Base-by-base conservation (phyloP, 1,140 invertebrate genomes). In the Himalopsyche phryganea region DNA sequence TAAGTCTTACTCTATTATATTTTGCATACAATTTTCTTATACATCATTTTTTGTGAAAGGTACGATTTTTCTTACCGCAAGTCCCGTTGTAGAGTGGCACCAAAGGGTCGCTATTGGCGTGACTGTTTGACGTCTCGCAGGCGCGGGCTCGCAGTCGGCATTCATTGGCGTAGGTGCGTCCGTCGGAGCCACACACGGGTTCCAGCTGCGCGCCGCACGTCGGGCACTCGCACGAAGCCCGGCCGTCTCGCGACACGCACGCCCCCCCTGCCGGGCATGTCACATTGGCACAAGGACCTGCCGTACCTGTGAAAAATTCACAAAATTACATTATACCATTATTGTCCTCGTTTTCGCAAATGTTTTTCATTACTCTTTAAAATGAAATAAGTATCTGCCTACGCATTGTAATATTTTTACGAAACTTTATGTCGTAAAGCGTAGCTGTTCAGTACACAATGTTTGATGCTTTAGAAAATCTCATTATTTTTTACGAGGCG, bases 151-250 rank as follows among this genome's bases (percentile, higher is more conserved):
- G 81, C 68, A 94, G 84, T 69, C 89, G 89, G 73, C 92, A 94
- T 68, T 88, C 86, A 76, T 91, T 94, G 58, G 86, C 83, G 69
- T 96, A 95, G 41, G 91, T 91, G 67, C 90, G 86, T 57, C 90
- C 89, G 71, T 96, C 90, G 36, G 86, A 84, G 11, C 89, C 92
- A 67, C 94, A 96, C 6, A 95, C 88, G 0, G 91, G 91, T 50
- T 83, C 80, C 63, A 91, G 90, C 67, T 92, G 88, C 1, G 87
- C 82, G 9, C 87, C 82, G 72, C 92, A 96, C n/a, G 80, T 79
- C 0, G 89, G 88, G 77, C 93, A 96, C 58, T 90, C 86, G 78
- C 93, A 96, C 35, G 80, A 78, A 5, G 91, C 85, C 35, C 78
- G 75, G 6, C 83, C 86, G 13, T 82, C 79, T 20, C 79, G 81